Percentiles rank a stretch among this genome's conserved stretches.
These are phyloP conservation scores for Agrochola lychnidis DNA, from an alignment of 2,888 invertebrate species.

Conservation along the genomic window DNA sequence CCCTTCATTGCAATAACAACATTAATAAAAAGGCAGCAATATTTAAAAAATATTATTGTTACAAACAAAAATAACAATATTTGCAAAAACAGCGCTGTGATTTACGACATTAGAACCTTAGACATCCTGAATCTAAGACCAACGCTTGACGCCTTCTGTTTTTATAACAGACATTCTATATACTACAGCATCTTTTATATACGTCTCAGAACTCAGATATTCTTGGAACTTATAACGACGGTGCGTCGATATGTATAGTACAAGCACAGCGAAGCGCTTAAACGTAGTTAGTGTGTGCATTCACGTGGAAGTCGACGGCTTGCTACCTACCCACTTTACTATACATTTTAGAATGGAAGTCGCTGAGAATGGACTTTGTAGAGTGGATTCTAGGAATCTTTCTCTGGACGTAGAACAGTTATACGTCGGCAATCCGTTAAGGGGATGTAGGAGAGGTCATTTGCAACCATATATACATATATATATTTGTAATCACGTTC, in stretches of 20 bases:
- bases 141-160: too few relatives aligned
- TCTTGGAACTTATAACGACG: conserved; percentile 42
- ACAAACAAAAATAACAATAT: too few relatives aligned
- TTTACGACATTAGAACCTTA: too few relatives aligned
- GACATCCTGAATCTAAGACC: too few relatives aligned
- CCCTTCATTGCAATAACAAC: too few relatives aligned
- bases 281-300: conserved; percentile 75
- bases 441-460: too few relatives aligned
- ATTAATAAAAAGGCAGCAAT: too few relatives aligned
- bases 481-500: too few relatives aligned
- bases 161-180: background rate
- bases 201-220: conserved; percentile 9
- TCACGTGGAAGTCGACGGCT: conserved; percentile 70
- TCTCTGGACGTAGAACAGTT: background rate
- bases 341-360: conserved; percentile 52
- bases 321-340: conserved; percentile 65
- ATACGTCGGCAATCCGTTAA: too few relatives aligned
- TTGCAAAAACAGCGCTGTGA: too few relatives aligned
- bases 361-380: background rate
- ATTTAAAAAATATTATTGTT: too few relatives aligned
- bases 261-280: conserved; percentile 65
- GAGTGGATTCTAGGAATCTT: background rate
- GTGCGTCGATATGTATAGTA: conserved; percentile 40
- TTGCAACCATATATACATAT: too few relatives aligned
- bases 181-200: background rate